Percentiles rank a stretch among this genome's conserved stretches.
These are phyloP conservation scores for Callocephalon fimbriatum DNA, from an alignment of 2,113 vertebrate genomes.

Conservation along the genomic window DNA sequence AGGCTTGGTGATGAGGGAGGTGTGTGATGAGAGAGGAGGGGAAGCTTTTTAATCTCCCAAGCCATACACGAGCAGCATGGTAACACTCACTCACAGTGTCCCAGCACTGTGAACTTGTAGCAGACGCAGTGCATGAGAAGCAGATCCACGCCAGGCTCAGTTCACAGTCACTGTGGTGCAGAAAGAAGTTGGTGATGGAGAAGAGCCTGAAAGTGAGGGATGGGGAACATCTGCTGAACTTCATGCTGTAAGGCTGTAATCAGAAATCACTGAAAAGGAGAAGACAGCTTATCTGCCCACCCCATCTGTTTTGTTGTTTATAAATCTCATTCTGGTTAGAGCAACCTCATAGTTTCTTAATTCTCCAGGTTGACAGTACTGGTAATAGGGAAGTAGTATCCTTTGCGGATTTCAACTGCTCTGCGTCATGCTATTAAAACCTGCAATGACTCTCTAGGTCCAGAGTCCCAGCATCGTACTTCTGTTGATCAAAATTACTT, in stretches of 20 bases:
- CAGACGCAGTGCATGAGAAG: background rate
- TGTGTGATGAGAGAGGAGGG: background rate
- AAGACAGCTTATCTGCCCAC: background rate
- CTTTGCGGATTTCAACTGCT: background rate
- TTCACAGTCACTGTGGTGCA: fast-evolving
- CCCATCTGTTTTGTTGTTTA: background rate
- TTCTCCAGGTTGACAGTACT: background rate
- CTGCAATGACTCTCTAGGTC: background rate
- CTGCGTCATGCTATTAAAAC: background rate
- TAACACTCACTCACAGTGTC: background rate
- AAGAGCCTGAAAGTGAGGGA: background rate
- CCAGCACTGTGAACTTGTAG: background rate
- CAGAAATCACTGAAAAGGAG: background rate
- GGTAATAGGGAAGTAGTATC: background rate
- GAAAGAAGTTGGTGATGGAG: background rate
- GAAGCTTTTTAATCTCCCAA: background rate
- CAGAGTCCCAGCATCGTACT: background rate
- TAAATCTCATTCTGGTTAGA: background rate
- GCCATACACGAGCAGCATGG: background rate
- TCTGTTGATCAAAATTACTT: background rate
- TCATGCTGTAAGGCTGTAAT: background rate
- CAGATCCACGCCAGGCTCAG: background rate
- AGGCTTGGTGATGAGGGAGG: background rate
- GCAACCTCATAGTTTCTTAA: background rate
- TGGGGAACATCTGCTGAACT: background rate